Evolutionary conservation across 2,797 vertebrate species (phyloP).

Genomic region (Leontopithecus rosalia): DNA sequence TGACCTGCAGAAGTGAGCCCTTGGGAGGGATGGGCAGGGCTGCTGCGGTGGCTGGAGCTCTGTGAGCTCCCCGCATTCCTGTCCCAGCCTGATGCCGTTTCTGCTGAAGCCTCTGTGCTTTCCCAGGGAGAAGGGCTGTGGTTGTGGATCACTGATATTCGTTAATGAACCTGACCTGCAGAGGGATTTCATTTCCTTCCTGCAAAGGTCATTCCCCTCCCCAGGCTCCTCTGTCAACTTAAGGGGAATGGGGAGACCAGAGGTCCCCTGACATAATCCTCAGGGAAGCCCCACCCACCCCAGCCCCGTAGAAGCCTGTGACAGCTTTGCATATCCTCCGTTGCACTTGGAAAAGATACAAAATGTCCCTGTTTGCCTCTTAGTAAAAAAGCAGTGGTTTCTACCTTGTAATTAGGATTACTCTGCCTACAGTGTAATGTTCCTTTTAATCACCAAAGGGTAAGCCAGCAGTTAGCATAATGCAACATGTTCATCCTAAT

Average conservation of each 20-base stretch:
- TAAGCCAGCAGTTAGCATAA: background rate
- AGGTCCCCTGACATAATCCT: background rate
- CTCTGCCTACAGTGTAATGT: background rate
- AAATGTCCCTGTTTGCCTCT: background rate
- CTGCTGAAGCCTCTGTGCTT: background rate
- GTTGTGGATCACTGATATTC: background rate
- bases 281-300: background rate
- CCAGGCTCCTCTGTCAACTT: background rate
- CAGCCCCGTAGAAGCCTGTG: background rate
- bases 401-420: conserved; percentile 33
- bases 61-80: rapidly evolving
- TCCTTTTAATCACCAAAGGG: conserved; percentile 42
- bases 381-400: conserved; percentile 2
- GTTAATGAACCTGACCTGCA: background rate
- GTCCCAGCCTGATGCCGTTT: rapidly evolving
- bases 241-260: too few species aligned
- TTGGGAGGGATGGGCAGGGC: too few species aligned
- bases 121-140: background rate
- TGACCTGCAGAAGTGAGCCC: background rate
- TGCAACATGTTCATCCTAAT: background rate
- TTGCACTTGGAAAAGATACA: background rate
- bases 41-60: background rate
- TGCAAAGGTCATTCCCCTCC: background rate
- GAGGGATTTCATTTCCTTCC: background rate
- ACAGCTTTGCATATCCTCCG: background rate